Evolutionary conservation across 1,140 invertebrate species (phyloP).

Genomic region (Archivesica marissinica): DNA sequence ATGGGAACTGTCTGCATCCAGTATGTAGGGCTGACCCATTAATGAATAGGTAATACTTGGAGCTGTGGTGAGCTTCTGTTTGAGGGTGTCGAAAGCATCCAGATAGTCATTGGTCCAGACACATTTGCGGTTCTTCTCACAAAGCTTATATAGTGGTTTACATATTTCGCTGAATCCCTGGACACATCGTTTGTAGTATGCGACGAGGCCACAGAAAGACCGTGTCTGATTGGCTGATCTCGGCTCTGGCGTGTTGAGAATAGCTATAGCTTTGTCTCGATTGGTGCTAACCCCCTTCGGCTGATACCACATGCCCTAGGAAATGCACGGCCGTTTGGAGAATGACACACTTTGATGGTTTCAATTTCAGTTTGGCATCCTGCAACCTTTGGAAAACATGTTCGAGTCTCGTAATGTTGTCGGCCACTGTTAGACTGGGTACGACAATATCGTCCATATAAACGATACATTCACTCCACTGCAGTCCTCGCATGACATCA

Average conservation of each 20-base stretch:
- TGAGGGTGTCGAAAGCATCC: constrained; percentile 60
- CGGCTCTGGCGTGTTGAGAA: background rate
- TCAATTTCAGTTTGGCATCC: background rate
- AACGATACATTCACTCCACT: background rate
- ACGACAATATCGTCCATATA: constrained; percentile 12
- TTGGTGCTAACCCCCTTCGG: background rate
- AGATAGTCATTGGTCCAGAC: constrained; percentile 54
- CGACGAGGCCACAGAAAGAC: constrained; percentile 30
- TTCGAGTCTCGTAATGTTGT: background rate
- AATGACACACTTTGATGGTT: constrained; percentile 2
- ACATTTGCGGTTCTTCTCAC: constrained; percentile 28
- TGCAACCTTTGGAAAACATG: background rate
- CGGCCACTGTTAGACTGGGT: background rate
- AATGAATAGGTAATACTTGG: constrained; percentile 57
- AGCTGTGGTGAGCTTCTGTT: constrained; percentile 42
- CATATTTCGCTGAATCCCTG: constrained; percentile 44
- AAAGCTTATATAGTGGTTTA: constrained; percentile 49
- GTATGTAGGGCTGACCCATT: constrained; percentile 46
- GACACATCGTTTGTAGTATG: constrained; percentile 57
- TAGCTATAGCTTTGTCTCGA: background rate
- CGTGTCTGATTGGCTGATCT: background rate
- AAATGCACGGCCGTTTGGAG: background rate
- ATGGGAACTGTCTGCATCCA: constrained; percentile 70
- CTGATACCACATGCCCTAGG: background rate
- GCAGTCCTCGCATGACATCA: background rate